These are phyloP conservation scores for Hydropotes inermis DNA, from an alignment of 2,113 vertebrate genomes.

Conservation along the genomic window DNA sequence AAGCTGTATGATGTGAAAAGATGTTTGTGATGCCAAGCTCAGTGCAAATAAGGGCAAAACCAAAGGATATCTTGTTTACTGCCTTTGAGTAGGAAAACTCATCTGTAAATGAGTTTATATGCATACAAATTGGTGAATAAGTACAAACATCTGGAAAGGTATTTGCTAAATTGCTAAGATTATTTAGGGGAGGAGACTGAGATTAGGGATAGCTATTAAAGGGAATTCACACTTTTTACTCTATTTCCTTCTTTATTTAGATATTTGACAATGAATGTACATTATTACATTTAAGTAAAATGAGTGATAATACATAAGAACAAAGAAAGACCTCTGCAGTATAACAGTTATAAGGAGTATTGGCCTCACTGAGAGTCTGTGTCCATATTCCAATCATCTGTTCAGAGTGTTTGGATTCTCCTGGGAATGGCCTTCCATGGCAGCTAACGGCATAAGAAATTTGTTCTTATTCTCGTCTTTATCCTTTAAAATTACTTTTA, in stretches of 20 bases:
- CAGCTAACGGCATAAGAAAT: background rate
- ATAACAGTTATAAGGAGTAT: background rate
- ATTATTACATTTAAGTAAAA: constrained; percentile 60
- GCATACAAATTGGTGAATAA: background rate
- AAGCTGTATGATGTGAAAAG: constrained; percentile 22
- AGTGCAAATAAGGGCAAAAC: background rate
- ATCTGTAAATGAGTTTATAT: background rate
- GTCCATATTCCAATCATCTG: background rate
- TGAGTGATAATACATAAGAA: background rate
- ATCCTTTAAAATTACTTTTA: constrained; percentile 23
- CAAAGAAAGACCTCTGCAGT: background rate
- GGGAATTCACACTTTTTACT: background rate
- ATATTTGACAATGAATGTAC: background rate
- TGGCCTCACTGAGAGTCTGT: background rate
- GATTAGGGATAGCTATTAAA: background rate
- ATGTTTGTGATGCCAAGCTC: background rate
- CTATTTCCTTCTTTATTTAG: background rate
- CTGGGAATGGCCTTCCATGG: background rate
- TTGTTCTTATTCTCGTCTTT: background rate
- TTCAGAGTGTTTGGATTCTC: background rate
- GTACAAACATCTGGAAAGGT: background rate
- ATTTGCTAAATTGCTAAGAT: background rate
- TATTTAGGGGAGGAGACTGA: background rate
- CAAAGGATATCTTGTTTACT: background rate
- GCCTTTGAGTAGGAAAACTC: background rate